These are phyloP conservation scores for Trididemnum clinides DNA, from an alignment of 23 tunicate genomes.

Conservation along the genomic window DNA sequence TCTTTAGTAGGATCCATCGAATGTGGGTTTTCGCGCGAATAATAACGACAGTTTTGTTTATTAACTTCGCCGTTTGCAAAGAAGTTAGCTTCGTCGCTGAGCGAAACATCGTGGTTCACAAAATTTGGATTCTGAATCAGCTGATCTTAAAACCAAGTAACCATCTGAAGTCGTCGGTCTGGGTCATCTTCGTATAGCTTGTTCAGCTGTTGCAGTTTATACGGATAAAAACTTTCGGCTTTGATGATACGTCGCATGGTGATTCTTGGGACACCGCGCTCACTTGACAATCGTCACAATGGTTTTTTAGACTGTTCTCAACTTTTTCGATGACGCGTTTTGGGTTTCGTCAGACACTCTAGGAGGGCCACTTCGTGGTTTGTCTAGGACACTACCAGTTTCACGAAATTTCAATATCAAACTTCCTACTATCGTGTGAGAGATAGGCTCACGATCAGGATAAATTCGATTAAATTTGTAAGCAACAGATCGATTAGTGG, in stretches of 20 bases:
- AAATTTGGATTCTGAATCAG: slow-evolving; percentile 13
- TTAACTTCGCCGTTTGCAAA: slow-evolving; percentile 12
- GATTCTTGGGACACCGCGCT: slow-evolving; percentile 16
- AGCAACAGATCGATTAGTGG: slow-evolving; percentile 24
- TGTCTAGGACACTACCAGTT: slow-evolving; percentile 21
- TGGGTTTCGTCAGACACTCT: slow-evolving; percentile 23
- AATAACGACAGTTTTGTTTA: slow-evolving; percentile 21
- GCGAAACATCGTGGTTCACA: slow-evolving; percentile 8
- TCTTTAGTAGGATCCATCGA: slow-evolving; percentile 16
- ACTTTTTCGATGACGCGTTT: slow-evolving; percentile 24
- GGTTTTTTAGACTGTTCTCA: slow-evolving; percentile 5
- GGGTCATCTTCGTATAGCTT: slow-evolving; percentile 16
- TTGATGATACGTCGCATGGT: slow-evolving; percentile 20
- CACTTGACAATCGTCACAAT: slow-evolving; percentile 4
- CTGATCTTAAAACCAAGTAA: slow-evolving; percentile 15
- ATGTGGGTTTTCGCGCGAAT: slow-evolving; percentile 23
- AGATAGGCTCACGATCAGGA: slow-evolving; percentile 20
- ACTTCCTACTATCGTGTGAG: slow-evolving; percentile 16
- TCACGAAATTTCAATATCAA: slow-evolving; percentile 21
- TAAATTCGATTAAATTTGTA: slow-evolving; percentile 4
- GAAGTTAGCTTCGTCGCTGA: slow-evolving; percentile 19
- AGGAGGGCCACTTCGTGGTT: background rate
- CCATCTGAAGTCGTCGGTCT: slow-evolving; percentile 26
- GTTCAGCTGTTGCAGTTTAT: slow-evolving; percentile 11
- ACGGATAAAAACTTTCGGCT: slow-evolving; percentile 17